Percentiles rank a stretch among this genome's conserved stretches.
Conservation (phyloP, 1,140 invertebrate genomes). For the Drosophila santomea region DNA sequence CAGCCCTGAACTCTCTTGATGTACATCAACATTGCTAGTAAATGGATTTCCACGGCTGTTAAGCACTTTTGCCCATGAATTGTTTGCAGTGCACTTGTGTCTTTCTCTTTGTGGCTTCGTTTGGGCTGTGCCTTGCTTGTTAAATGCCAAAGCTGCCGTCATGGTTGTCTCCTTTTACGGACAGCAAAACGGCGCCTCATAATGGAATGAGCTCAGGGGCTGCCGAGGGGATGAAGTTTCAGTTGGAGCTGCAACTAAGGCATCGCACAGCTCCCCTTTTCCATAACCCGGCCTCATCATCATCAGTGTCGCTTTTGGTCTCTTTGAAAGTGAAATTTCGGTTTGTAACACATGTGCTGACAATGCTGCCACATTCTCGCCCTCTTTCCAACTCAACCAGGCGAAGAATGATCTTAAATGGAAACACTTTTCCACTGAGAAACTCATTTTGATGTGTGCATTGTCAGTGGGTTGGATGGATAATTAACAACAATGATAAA, state of each 20-base stretch:
- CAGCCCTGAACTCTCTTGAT: no score
- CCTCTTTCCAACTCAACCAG: not conserved
- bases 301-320: slow-evolving; percentile 42
- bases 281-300: slow-evolving; percentile 18
- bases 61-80: not conserved
- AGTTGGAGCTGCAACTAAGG: slow-evolving; percentile 40
- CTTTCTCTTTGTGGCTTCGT: not conserved
- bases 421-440: slow-evolving; percentile 20
- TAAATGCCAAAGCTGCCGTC: slow-evolving; percentile 70
- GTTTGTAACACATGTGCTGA: slow-evolving; percentile 53
- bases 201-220: slow-evolving; percentile 2
- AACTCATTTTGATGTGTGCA: not conserved
- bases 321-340: slow-evolving; percentile 76
- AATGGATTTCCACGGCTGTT: no score
- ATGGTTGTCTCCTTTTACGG: slow-evolving; percentile 69
- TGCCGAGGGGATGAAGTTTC: not conserved
- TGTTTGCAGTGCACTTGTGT: slow-evolving; percentile 10
- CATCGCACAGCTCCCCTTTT: slow-evolving; percentile 7
- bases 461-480: not conserved
- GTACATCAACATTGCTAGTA: not conserved
- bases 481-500: not conserved
- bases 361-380: slow-evolving; percentile 6
- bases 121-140: slow-evolving; percentile 34
- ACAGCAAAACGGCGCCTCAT: slow-evolving; percentile 54
- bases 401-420: slow-evolving; percentile 18